Evolutionary conservation across 2,888 invertebrate genomes (phyloP).

Genomic region (Protonemura montana): DNA sequence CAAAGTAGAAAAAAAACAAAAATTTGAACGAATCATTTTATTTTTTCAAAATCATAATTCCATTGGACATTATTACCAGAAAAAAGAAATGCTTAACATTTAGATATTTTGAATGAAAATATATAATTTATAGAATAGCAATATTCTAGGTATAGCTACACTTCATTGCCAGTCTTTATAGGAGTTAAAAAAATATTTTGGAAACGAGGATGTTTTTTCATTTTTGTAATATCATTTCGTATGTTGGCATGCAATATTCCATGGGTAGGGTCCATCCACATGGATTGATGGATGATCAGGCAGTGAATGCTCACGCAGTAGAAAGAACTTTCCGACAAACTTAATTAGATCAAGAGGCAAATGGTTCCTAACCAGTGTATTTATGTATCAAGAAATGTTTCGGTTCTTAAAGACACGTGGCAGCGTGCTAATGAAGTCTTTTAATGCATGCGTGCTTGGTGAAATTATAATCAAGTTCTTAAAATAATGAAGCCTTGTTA

Average conservation of each 20-base stretch:
- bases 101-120: not conserved
- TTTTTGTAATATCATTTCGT: not conserved
- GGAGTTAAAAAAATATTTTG: not conserved
- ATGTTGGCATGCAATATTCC: not conserved
- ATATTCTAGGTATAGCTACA: not conserved
- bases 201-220: not conserved
- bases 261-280: not conserved
- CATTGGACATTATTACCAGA: not conserved
- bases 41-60: not conserved
- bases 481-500: not conserved
- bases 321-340: not conserved
- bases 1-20: not conserved
- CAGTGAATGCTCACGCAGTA: not conserved
- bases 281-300: not conserved
- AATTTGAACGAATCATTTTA: slow-evolving; percentile 1
- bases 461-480: not conserved
- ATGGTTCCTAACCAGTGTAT: no score
- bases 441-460: not conserved
- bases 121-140: slow-evolving; percentile 5
- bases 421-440: not conserved
- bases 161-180: not conserved
- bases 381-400: not conserved
- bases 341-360: not conserved
- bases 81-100: not conserved
- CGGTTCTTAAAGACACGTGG: not conserved